Evolutionary conservation across 2,113 vertebrate species (phyloP), one percentile per base, ranked within the genome.

Genomic region (Nesoenas mayeri): DNA sequence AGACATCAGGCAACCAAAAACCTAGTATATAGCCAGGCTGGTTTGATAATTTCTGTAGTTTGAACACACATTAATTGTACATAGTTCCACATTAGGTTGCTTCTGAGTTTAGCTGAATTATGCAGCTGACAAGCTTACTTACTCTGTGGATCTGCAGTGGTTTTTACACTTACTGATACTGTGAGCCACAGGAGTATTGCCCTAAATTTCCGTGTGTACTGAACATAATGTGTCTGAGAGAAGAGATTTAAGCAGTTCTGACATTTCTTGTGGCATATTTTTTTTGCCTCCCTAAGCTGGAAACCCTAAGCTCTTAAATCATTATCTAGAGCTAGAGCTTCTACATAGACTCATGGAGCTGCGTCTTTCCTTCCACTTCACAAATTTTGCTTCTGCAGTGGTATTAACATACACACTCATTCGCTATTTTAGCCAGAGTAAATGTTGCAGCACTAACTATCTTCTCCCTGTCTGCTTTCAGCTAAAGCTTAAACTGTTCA

Each of bases 331-430:
- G 36, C 60, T 57, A 53, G 36, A 78, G 79, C 66, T 60, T 85
- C 79, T 96, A 7, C 20, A 11, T 54, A 83, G 66, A 31, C 40
- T 53, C 24, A 29, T 20, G 54, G 54, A 94, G 26, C 57, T 89
- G 48, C 58, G 54, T 26, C 72, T 94, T 94, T 70, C 24, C 82
- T 95, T 97, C 82, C 71, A 73, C 85, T 94, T 93, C 91, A 93
- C 64, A 57, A 77, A 85, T 65, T 88, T 85, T 85, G 26, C 47
- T 9, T 83, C 47, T 91, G 93, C 75, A 36, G 1, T 9, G 19
- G 15, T 83, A 91, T 91, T 93, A 95, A 83, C 67, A 77, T 79
- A 90, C 20, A 16, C 85, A 62, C 54, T 79, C n/a, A 70, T 75
- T 89, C 0, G 0, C 66, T 88, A 2, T 89, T 90, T 84, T 47